Conservation (phyloP, 37 sponge, comb jelly and placozoan species). For the Oscarella lobularis region DNA sequence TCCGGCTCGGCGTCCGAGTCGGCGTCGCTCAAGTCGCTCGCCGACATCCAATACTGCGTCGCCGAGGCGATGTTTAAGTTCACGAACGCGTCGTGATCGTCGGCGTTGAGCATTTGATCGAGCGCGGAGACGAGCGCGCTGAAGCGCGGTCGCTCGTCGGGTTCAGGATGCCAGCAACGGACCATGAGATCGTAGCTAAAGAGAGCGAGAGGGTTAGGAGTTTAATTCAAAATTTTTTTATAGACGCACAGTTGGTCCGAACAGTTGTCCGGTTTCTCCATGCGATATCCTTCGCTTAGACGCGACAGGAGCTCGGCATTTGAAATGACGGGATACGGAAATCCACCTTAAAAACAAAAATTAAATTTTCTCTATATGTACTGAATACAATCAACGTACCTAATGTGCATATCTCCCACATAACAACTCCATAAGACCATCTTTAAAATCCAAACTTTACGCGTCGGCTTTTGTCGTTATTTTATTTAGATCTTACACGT, state of each 20-base stretch:
- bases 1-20: not conserved
- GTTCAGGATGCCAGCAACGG: not conserved
- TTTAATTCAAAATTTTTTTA: no score
- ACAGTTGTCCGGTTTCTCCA: constrained; percentile 77
- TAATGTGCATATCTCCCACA: not conserved
- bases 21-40: not conserved
- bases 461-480: no score
- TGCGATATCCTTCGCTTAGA: constrained; percentile 45
- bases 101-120: not conserved
- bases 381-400: no score
- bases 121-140: not conserved
- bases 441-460: not conserved
- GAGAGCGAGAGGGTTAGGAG: no score
- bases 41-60: not conserved
- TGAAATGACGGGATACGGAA: constrained; percentile 44
- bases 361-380: no score
- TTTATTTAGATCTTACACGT: constrained; percentile 21
- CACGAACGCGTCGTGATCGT: not conserved
- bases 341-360: constrained; percentile 26
- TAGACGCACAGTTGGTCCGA: constrained; percentile 40
- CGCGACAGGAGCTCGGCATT: constrained; percentile 40
- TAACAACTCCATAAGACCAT: not conserved
- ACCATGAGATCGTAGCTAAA: not conserved
- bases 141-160: not conserved
- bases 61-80: not conserved